Evolutionary conservation across 2,888 invertebrate genomes (phyloP).

Genomic region (Sesia apiformis): DNA sequence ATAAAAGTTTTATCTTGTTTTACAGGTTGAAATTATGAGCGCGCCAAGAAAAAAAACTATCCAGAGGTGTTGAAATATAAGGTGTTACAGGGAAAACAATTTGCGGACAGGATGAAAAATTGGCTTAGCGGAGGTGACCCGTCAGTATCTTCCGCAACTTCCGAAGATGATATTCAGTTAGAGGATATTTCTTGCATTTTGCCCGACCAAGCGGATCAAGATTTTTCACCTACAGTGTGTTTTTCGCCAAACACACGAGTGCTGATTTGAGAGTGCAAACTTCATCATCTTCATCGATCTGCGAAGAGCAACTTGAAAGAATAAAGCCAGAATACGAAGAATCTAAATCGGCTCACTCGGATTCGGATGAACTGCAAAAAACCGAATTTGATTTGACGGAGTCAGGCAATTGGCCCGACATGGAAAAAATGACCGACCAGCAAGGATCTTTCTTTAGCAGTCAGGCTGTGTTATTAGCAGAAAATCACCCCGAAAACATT

Average conservation of each 20-base stretch:
- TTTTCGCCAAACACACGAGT: constrained; percentile 2
- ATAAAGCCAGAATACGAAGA: constrained; percentile 1
- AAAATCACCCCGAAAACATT: constrained; percentile 16
- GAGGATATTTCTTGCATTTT: constrained; percentile 2
- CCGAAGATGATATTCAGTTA: constrained; percentile 10
- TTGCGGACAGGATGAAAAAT: constrained; percentile 4
- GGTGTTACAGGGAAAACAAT: constrained; percentile 7
- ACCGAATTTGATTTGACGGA: neutral
- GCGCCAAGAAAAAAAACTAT: constrained; percentile 6
- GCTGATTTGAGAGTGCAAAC: constrained; percentile 4
- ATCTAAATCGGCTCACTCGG: neutral
- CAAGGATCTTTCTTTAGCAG: constrained; percentile 11
- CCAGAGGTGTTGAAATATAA: constrained; percentile 6
- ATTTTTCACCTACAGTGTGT: constrained; percentile 1
- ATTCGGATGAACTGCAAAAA: constrained; percentile 5
- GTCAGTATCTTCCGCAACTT: constrained; percentile 8
- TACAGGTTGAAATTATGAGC: constrained; percentile 6
- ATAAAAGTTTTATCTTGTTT: neutral
- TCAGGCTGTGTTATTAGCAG: constrained; percentile 13
- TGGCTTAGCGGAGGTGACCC: constrained; percentile 7
- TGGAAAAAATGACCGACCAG: constrained; percentile 11
- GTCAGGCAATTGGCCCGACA: constrained; percentile 8
- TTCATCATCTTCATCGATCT: constrained; percentile 8
- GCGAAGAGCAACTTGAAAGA: constrained; percentile 7
- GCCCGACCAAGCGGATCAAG: constrained; percentile 1